A percentile compares a stretch with the other conserved stretches of the same genome.
phyloP scores from a whole-genome alignment of 2,888 invertebrate species.

The Agrotis exclamationis region DNA sequence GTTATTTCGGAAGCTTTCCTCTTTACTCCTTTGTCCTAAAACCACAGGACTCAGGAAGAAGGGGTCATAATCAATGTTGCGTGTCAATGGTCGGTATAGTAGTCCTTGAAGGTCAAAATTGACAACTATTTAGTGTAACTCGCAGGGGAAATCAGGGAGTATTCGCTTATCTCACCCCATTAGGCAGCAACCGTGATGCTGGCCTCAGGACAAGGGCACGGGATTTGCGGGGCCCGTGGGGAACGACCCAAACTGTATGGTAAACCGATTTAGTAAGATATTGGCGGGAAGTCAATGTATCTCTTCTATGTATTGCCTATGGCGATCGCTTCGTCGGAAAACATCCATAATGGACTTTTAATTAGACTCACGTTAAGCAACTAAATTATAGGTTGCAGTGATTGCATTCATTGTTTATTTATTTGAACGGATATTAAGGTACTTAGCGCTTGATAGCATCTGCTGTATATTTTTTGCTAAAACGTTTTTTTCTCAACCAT shows the following conservation, averaged over 20 bases:
- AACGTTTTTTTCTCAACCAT: slow-evolving; percentile 4
- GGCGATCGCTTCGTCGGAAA: neutral
- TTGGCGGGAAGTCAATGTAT: slow-evolving; percentile 35
- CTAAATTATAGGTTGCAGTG: slow-evolving; percentile 14
- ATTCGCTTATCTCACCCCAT: slow-evolving; percentile 87
- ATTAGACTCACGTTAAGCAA: slow-evolving; percentile 23
- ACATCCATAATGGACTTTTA: slow-evolving; percentile 37
- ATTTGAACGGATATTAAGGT: slow-evolving; percentile 25
- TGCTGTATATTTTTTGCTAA: slow-evolving; percentile 26
- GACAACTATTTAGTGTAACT: slow-evolving; percentile 68
- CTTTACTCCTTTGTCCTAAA: slow-evolving; percentile 10
- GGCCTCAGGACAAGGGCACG: slow-evolving; percentile 76
- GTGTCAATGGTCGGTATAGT: slow-evolving; percentile 71
- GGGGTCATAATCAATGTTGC: slow-evolving; percentile 62
- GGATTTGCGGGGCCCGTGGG: slow-evolving; percentile 59
- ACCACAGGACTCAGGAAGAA: slow-evolving; percentile 36
- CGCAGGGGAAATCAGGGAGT: slow-evolving; percentile 86
- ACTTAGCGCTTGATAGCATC: slow-evolving; percentile 25
- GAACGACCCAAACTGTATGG: slow-evolving; percentile 61
- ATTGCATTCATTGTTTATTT: slow-evolving; percentile 24
- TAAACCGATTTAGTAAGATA: slow-evolving; percentile 60
- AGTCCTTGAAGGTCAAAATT: slow-evolving; percentile 64
- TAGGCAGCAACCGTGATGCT: slow-evolving; percentile 73
- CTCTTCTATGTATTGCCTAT: neutral
- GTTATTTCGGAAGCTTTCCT: slow-evolving; percentile 33